These are phyloP conservation scores for Arctocebus calabarensis DNA, from an alignment of 2,797 vertebrate genomes.

Conservation along the genomic window DNA sequence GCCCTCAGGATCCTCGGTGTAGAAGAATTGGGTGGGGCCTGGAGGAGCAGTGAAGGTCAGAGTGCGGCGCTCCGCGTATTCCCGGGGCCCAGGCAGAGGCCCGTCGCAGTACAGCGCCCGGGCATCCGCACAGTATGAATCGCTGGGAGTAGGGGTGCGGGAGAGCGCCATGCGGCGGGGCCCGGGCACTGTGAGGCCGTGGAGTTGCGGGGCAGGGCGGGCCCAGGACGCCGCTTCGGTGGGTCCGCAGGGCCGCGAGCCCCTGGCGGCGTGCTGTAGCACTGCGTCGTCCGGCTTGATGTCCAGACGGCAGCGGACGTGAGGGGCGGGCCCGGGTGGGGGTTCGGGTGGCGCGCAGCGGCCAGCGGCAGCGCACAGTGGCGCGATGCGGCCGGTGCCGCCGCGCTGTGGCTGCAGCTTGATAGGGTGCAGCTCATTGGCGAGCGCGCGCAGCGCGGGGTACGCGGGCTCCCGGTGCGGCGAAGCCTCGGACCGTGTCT, in stretches of 20 bases:
- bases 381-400: slow-evolving; percentile 93
- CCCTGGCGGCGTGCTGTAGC: slow-evolving; percentile 91
- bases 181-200: slow-evolving; percentile 91
- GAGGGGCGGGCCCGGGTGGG: slow-evolving; percentile 90
- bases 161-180: slow-evolving; percentile 89
- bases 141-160: slow-evolving; percentile 95
- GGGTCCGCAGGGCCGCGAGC: slow-evolving; percentile 84
- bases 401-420: slow-evolving; percentile 95
- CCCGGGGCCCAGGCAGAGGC: slow-evolving; percentile 88
- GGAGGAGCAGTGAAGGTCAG: slow-evolving; percentile 91
- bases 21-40: slow-evolving; percentile 95
- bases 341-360: slow-evolving; percentile 89
- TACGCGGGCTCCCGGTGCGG: slow-evolving; percentile 90
- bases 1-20: slow-evolving; percentile 91
- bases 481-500: slow-evolving; percentile 87
- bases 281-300: slow-evolving; percentile 96
- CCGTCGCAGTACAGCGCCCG: slow-evolving; percentile 91
- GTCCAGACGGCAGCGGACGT: slow-evolving; percentile 96
- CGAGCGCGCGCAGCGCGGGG: slow-evolving; percentile 89
- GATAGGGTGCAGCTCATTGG: slow-evolving; percentile 98
- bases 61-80: slow-evolving; percentile 91
- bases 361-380: slow-evolving; percentile 93
- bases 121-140: slow-evolving; percentile 94
- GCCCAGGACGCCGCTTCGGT: slow-evolving; percentile 88
- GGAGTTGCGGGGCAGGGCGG: slow-evolving; percentile 88